Percentiles rank a stretch among this genome's conserved stretches.
phyloP scores from a whole-genome alignment of 2,113 vertebrate genomes.

The Circaetus gallicus region DNA sequence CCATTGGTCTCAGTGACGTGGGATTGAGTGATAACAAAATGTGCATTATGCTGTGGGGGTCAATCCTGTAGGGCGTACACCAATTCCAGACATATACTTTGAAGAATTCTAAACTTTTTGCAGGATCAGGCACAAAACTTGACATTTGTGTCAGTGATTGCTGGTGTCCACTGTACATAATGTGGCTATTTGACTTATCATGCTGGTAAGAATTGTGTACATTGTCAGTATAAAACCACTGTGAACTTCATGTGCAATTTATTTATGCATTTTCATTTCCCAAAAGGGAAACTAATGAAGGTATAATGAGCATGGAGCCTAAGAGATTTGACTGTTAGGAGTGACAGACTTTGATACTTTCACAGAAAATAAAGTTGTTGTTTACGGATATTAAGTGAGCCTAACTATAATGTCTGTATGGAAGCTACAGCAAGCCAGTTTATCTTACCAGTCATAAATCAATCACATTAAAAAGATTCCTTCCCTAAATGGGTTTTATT shows the following conservation, averaged over 20 bases:
- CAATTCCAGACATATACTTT: neutral
- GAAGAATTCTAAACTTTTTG: neutral
- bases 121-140: neutral
- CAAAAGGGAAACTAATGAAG: neutral
- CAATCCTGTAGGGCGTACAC: neutral
- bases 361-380: neutral
- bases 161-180: neutral
- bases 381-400: neutral
- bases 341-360: neutral
- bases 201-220: neutral
- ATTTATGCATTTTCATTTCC: neutral
- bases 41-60: neutral
- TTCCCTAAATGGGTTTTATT: neutral
- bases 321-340: neutral
- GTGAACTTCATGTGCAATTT: neutral
- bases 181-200: neutral
- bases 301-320: neutral
- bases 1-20: neutral
- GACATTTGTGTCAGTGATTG: neutral
- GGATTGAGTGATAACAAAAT: neutral
- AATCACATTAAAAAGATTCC: neutral
- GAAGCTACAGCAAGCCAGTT: neutral
- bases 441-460: neutral
- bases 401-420: neutral
- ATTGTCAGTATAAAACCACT: neutral